Percentiles rank a stretch among this genome's conserved stretches.
Conservation (phyloP, 2,113 vertebrate species). For the Siniperca chuatsi region DNA sequence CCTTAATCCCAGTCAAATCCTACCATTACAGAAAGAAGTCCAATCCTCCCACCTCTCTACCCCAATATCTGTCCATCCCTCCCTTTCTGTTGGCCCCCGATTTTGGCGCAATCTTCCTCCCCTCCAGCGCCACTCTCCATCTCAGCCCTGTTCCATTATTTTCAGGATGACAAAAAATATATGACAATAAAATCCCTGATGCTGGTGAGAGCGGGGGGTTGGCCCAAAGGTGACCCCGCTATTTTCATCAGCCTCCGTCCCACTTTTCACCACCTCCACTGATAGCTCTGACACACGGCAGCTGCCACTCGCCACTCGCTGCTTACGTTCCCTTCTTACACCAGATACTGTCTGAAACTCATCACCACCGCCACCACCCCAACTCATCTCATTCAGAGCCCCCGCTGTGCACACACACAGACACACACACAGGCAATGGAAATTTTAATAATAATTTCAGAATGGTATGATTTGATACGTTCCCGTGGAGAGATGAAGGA, state of each 20-base stretch:
- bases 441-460: slow-evolving; percentile 80
- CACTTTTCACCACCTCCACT: slow-evolving; percentile 62
- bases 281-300: slow-evolving; percentile 59
- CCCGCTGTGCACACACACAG: slow-evolving; percentile 27
- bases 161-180: slow-evolving; percentile 58
- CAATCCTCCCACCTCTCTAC: slow-evolving; percentile 43
- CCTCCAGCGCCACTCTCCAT: not conserved
- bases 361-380: not conserved
- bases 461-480: slow-evolving; percentile 70
- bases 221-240: slow-evolving; percentile 73
- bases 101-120: slow-evolving; percentile 37
- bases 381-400: slow-evolving; percentile 67
- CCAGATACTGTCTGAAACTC: slow-evolving; percentile 46
- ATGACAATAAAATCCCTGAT: slow-evolving; percentile 67
- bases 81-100: slow-evolving; percentile 9
- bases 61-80: slow-evolving; percentile 45
- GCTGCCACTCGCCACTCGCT: slow-evolving; percentile 46
- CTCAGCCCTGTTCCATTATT: slow-evolving; percentile 68
- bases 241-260: slow-evolving; percentile 70
- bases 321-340: slow-evolving; percentile 24
- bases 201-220: slow-evolving; percentile 41
- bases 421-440: slow-evolving; percentile 14
- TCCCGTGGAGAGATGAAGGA: slow-evolving; percentile 57
- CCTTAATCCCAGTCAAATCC: slow-evolving; percentile 78
- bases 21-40: slow-evolving; percentile 65